Evolutionary conservation across 2,888 invertebrate genomes (phyloP).

Genomic region (Harmothoe impar): DNA sequence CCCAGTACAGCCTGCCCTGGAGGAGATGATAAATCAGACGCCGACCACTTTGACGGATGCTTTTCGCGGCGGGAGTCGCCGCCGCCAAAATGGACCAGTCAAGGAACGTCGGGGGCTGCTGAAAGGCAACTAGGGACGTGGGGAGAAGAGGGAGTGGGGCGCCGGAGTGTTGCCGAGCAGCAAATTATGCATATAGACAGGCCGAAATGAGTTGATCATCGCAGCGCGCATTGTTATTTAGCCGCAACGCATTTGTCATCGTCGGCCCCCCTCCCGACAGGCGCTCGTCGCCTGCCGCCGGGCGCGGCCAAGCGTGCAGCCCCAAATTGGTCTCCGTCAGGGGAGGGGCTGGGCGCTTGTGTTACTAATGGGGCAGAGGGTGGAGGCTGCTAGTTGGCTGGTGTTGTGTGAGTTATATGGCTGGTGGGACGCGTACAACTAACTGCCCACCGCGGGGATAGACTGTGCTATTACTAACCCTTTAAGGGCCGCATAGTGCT

Average conservation of each 20-base stretch:
- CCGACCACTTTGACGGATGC: not conserved
- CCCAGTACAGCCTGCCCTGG: not conserved
- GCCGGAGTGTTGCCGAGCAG: slow-evolving; percentile 51
- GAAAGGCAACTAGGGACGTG: not conserved
- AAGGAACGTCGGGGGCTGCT: not conserved
- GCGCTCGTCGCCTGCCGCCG: not conserved
- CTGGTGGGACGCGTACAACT: not conserved
- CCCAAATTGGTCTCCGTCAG: slow-evolving; percentile 24
- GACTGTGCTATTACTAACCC: not conserved
- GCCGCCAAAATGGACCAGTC: slow-evolving; percentile 29
- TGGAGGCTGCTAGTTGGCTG: not conserved
- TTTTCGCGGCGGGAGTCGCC: slow-evolving; percentile 23
- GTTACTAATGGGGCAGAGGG: not conserved
- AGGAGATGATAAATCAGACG: slow-evolving; percentile 8
- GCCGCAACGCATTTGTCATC: slow-evolving; percentile 36
- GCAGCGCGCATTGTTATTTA: slow-evolving; percentile 47
- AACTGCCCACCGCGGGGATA: not conserved
- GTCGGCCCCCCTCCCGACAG: not conserved
- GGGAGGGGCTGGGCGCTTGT: not conserved
- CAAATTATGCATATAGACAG: slow-evolving; percentile 54
- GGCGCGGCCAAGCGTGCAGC: slow-evolving; percentile 18
- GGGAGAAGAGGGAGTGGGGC: slow-evolving; percentile 1
- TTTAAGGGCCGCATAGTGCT: too few species aligned
- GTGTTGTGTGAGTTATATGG: not conserved
- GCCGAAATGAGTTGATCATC: slow-evolving; percentile 53